Percentiles rank a stretch among this genome's conserved stretches.
phyloP scores from a whole-genome alignment of 1,140 invertebrate species.

The Calliphora vicina region DNA sequence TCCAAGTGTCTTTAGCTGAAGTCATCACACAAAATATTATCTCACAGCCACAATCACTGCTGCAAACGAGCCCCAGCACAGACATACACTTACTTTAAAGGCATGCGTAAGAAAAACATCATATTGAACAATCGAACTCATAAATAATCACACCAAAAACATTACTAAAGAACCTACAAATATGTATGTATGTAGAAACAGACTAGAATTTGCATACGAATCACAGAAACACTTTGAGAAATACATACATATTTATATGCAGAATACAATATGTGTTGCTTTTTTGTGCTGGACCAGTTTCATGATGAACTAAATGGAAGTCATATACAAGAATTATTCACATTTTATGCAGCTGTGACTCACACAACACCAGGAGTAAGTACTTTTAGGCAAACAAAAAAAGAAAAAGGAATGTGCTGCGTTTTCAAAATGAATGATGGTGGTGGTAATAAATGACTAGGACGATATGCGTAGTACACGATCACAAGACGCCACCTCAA shows the following conservation, averaged over 20 bases:
- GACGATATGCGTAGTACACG: background rate
- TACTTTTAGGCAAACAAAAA: no score
- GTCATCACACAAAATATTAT: background rate
- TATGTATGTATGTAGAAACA: no score
- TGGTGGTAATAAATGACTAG: background rate
- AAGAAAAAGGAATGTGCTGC: background rate
- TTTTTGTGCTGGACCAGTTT: background rate
- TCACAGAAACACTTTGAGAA: background rate
- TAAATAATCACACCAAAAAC: background rate
- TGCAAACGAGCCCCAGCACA: background rate
- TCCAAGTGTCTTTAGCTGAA: background rate
- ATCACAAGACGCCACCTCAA: background rate
- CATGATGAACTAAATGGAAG: background rate
- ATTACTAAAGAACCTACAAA: background rate
- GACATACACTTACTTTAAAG: background rate
- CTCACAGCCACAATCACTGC: background rate
- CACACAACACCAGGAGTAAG: background rate
- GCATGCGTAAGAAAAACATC: background rate
- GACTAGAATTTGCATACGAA: background rate
- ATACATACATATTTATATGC: background rate
- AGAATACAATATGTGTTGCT: no score
- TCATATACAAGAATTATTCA: background rate
- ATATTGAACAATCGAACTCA: background rate
- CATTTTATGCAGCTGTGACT: background rate
- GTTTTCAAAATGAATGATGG: background rate